Conservation (phyloP, 2,797 vertebrate genomes). For the Antrozous pallidus region DNA sequence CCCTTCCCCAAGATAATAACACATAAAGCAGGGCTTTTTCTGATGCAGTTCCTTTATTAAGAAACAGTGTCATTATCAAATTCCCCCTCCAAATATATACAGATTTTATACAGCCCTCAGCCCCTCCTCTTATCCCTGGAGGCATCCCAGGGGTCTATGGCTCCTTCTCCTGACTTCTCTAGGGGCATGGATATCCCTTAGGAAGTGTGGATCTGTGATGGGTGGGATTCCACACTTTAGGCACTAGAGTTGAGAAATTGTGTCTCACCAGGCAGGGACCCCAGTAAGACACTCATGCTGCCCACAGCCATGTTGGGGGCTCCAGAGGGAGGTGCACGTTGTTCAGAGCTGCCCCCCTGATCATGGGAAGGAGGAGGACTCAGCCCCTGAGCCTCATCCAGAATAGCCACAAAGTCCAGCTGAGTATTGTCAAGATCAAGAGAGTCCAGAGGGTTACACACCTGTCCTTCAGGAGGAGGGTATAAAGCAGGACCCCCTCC, state of each 20-base stretch:
- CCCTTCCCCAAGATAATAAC: neutral
- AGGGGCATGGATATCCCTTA: neutral
- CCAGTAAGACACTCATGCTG: conserved; percentile 97
- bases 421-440: conserved; percentile 97
- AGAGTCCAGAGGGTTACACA: conserved; percentile 93
- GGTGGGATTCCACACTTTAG: conserved; percentile 59
- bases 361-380: conserved; percentile 87
- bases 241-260: conserved; percentile 94
- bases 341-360: conserved; percentile 85
- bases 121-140: neutral
- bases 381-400: conserved; percentile 91
- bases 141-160: neutral
- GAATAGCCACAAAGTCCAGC: conserved; percentile 97
- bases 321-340: conserved; percentile 84
- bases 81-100: conserved; percentile 8
- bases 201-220: neutral
- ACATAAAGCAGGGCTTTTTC: conserved; percentile 9
- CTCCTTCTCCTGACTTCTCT: neutral
- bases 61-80: conserved; percentile 72
- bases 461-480: conserved; percentile 86
- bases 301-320: conserved; percentile 97
- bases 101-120: conserved; percentile 47
- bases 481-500: conserved; percentile 84
- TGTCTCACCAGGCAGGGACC: conserved; percentile 95
- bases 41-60: conserved; percentile 76